Evolutionary conservation across 2,888 invertebrate genomes (phyloP), one percentile per base, ranked within the genome.

Genomic region (Lottia gigantea): DNA sequence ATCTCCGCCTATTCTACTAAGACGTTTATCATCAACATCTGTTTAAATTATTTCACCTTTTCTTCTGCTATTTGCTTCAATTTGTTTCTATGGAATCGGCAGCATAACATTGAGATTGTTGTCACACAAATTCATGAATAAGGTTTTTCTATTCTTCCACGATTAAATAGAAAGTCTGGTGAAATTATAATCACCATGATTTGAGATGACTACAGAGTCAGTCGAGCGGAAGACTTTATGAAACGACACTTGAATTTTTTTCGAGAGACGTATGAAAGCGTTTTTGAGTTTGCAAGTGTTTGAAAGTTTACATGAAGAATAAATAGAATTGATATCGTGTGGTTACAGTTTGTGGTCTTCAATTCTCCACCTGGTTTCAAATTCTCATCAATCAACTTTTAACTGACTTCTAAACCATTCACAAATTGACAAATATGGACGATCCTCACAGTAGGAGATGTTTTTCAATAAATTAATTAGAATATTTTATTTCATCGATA

Each of bases 81-180:
- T 55, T 55, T 55, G 55, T 55, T 55, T 55, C 55, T 55, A 23
- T 55, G 55, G 55, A 55, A 55, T 55, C 55, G 55, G 55, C 23
- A 55, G 19, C 11, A 55, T 23, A 40, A 55, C 55, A 55, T 55
- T 23, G 19, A 55, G 55, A 55, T 23, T 55, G 23, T 55, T 55
- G 55, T 55, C 40, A 40, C 40, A 40, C 40, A 40, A 40, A 40
- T 40, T 40, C 40, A 40, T 40, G 40, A 40, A 40, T 40, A 40
- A 40, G 40, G 40, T 40, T 40, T 40, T 40, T 40, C 40, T 40
- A 40, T 40, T 40, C 40, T 40, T 40, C 40, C 40, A 11, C 40
- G 40, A 11, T 40, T 40, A 55, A 55, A 55, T 55, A 55, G 55
- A 55, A 55, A 55, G 23, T 55, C 55, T 55, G 55, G 55, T 23